Evolutionary conservation across 2,113 vertebrate genomes (phyloP).

Genomic region (Oreocharis arfaki): DNA sequence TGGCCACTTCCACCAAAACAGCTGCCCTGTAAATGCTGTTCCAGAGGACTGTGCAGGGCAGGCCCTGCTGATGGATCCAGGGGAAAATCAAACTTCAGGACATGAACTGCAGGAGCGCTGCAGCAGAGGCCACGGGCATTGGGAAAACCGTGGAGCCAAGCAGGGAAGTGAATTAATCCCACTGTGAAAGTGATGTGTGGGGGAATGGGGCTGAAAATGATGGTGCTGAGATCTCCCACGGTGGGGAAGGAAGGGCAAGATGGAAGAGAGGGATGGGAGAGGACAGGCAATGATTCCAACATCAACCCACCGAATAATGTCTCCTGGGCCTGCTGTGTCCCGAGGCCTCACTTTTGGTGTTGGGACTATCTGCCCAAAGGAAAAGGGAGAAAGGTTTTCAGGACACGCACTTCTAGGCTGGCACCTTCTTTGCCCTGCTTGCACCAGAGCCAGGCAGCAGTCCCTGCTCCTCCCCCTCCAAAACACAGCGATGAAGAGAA

Average conservation of each 20-base stretch:
- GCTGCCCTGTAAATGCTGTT: neutral
- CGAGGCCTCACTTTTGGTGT: neutral
- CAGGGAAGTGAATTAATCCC: neutral
- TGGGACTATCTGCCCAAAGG: neutral
- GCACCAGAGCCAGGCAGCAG: neutral
- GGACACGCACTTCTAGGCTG: neutral
- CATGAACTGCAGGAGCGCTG: fast-evolving
- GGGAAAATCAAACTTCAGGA: neutral
- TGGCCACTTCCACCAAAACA: neutral
- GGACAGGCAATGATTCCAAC: neutral
- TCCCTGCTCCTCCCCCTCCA: neutral
- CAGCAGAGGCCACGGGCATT: neutral
- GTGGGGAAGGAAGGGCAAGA: neutral
- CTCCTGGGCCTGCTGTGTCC: neutral
- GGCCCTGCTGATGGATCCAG: neutral
- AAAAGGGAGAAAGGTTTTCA: neutral
- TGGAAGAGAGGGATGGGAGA: neutral
- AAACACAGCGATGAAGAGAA: neutral
- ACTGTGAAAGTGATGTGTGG: neutral
- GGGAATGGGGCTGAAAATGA: neutral
- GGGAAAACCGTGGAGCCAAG: neutral
- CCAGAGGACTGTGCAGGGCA: neutral
- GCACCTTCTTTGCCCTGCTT: neutral
- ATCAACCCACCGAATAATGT: neutral
- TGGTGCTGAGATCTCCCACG: neutral